Conservation (phyloP, 2,888 invertebrate genomes). For the Sicus ferrugineus region DNA sequence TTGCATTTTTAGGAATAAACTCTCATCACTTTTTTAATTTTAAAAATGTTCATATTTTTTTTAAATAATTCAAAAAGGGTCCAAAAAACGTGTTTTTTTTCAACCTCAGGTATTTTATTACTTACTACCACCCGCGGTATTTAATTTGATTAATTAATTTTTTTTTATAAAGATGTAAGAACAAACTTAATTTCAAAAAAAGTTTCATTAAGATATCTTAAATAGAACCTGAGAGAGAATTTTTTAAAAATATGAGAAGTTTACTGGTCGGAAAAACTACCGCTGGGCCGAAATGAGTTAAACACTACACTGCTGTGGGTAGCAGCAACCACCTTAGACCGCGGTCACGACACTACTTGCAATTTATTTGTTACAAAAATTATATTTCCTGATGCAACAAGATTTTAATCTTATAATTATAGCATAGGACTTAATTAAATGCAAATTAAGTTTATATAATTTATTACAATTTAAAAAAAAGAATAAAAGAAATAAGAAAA, state of each 20-base stretch:
- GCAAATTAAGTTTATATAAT: too few relatives aligned
- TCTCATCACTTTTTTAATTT: background rate
- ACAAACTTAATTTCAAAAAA: background rate
- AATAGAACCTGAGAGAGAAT: background rate
- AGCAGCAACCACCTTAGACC: too few relatives aligned
- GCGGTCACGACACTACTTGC: too few relatives aligned
- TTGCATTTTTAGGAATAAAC: background rate
- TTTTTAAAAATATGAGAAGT: background rate
- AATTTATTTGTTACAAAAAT: too few relatives aligned
- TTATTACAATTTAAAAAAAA: too few relatives aligned
- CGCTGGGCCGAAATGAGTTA: background rate
- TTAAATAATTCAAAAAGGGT: too few relatives aligned
- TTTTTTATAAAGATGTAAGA: background rate
- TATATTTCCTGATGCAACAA: too few relatives aligned
- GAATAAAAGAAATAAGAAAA: too few relatives aligned
- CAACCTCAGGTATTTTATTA: background rate
- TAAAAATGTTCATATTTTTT: background rate
- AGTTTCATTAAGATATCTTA: background rate
- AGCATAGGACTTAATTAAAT: too few relatives aligned
- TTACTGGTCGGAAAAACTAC: background rate
- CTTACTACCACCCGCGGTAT: background rate
- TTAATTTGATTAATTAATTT: background rate
- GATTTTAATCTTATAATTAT: too few relatives aligned
- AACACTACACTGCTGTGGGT: background rate
- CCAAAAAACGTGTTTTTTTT: background rate